Percentiles rank a stretch among this genome's conserved stretches.
These are phyloP conservation scores for Entomyzon cyanotis DNA, from an alignment of 2,113 vertebrate species.

Conservation along the genomic window DNA sequence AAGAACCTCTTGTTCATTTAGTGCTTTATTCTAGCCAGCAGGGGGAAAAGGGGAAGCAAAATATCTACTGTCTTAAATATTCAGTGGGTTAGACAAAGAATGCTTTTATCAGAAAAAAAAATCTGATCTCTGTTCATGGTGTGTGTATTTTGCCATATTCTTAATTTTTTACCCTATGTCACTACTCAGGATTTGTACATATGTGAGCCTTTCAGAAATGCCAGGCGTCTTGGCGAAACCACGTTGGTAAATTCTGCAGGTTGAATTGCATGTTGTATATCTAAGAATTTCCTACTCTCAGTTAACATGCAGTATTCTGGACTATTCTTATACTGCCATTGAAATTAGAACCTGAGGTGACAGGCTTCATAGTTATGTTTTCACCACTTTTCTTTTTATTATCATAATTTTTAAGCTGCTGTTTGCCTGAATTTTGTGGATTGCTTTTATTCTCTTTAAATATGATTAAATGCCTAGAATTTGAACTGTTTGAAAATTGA, in stretches of 20 bases:
- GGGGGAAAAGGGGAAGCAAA: not conserved
- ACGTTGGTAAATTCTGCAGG: not conserved
- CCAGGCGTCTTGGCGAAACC: not conserved
- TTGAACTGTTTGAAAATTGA: not conserved
- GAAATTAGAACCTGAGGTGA: not conserved
- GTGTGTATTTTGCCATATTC: not conserved
- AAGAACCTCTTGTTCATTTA: not conserved
- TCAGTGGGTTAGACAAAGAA: not conserved
- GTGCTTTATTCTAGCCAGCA: not conserved
- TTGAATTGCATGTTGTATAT: not conserved
- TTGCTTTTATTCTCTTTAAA: not conserved
- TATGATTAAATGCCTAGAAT: not conserved
- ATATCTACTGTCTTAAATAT: not conserved
- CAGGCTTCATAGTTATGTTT: not conserved
- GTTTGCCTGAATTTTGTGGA: not conserved
- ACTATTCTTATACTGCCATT: not conserved
- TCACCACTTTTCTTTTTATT: not conserved
- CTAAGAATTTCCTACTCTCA: not conserved
- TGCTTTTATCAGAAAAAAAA: not conserved
- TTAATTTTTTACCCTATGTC: not conserved
- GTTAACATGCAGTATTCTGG: not conserved
- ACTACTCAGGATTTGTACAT: not conserved
- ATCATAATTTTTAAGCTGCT: not conserved
- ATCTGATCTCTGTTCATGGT: not conserved
- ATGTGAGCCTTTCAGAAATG: not conserved